Percentiles rank a stretch among this genome's conserved stretches.
phyloP scores from a whole-genome alignment of 2,113 vertebrate genomes.

The Dromaius novaehollandiae region DNA sequence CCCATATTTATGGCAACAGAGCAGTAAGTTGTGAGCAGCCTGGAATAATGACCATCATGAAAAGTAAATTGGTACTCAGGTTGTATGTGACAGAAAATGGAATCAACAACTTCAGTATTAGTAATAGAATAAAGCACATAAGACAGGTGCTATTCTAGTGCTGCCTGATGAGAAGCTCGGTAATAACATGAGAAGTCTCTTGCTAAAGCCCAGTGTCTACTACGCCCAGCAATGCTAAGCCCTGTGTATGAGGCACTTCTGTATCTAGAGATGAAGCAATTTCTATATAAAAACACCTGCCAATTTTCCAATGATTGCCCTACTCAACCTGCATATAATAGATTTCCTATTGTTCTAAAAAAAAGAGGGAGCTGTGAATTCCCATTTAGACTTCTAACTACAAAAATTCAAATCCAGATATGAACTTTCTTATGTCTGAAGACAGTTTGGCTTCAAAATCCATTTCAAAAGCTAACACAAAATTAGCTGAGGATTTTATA shows the following conservation, averaged over 20 bases:
- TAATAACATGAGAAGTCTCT: not conserved
- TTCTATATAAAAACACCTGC: not conserved
- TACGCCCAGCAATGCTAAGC: not conserved
- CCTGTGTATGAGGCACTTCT: accelerated
- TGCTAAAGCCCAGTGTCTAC: accelerated
- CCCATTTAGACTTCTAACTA: not conserved
- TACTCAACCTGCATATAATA: not conserved
- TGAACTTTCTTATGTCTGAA: not conserved
- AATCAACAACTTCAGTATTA: accelerated
- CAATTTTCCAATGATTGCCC: not conserved
- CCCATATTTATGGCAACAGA: not conserved
- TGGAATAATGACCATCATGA: not conserved
- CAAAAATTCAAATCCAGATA: not conserved
- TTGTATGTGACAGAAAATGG: accelerated
- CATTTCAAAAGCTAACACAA: not conserved
- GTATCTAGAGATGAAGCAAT: not conserved
- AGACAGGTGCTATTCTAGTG: accelerated
- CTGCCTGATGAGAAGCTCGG: too few species aligned
- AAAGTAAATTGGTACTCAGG: accelerated
- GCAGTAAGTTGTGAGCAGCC: not conserved
- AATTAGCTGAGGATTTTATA: not conserved
- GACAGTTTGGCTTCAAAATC: not conserved
- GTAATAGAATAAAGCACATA: not conserved
- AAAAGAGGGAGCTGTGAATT: not conserved
- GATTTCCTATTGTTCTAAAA: not conserved